phyloP scores from a whole-genome alignment of 2,113 vertebrate genomes.

The Trogon surrucura region DNA sequence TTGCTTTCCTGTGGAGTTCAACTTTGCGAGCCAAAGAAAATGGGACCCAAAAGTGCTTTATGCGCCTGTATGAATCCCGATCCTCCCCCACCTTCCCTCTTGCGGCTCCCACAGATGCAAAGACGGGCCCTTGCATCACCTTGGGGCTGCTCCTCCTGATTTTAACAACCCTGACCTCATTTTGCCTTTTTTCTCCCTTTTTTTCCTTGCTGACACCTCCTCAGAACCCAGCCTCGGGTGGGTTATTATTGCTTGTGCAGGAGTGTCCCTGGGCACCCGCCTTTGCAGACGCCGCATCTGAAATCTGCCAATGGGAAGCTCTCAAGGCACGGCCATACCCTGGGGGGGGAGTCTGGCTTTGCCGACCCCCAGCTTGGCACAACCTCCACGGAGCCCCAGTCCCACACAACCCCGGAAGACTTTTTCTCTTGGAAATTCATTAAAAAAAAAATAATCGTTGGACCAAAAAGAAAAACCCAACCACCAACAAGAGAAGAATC shows the following conservation, averaged over 20 bases:
- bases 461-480: background rate
- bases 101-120: fast-evolving
- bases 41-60: background rate
- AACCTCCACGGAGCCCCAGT: background rate
- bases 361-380: background rate
- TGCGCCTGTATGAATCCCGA: fast-evolving
- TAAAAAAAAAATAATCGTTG: background rate
- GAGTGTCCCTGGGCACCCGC: fast-evolving
- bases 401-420: background rate
- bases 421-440: conserved; percentile 17
- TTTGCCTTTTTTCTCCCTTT: background rate
- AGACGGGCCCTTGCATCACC: fast-evolving
- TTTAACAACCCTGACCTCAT: background rate
- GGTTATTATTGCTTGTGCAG: conserved; percentile 65
- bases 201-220: background rate
- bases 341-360: background rate
- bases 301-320: background rate
- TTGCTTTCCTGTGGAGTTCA: background rate
- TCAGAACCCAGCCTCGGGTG: background rate
- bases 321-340: background rate
- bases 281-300: background rate
- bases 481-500: background rate
- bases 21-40: background rate
- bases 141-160: background rate
- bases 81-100: background rate